Evolutionary conservation across 92 coral and sea anemone genomes (phyloP).

Genomic region (Zoanthus sociatus): DNA sequence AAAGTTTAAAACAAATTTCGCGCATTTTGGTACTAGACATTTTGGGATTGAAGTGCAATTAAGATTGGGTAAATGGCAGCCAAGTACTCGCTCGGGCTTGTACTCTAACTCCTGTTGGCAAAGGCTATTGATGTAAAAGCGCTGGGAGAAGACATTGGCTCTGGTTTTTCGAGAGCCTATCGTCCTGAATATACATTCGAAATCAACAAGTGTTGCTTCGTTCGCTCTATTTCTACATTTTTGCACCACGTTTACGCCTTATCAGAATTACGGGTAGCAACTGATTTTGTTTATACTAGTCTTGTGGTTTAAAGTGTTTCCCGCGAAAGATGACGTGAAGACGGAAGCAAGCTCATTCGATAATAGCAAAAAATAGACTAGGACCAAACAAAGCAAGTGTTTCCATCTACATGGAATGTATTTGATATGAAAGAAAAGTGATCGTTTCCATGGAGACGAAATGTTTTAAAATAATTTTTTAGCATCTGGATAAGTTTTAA

Average conservation of each 20-base stretch:
- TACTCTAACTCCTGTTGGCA: conserved; percentile 12
- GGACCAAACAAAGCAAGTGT: too few relatives aligned
- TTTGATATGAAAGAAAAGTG: too few relatives aligned
- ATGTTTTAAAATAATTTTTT: too few relatives aligned
- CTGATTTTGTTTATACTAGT: too few relatives aligned
- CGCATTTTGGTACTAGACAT: conserved; percentile 19
- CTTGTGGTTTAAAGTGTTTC: too few relatives aligned
- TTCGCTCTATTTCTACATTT: conserved; percentile 19
- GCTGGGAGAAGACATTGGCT: conserved; percentile 1
- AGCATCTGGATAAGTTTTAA: too few relatives aligned
- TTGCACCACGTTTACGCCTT: background rate
- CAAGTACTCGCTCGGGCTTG: background rate
- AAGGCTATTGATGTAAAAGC: conserved; percentile 9
- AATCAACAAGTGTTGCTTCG: conserved; percentile 33
- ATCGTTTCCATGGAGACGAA: too few relatives aligned
- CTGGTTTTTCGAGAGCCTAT: conserved; percentile 8
- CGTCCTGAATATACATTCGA: conserved; percentile 23
- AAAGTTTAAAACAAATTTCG: background rate
- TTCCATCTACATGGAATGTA: too few relatives aligned
- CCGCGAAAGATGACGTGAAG: too few relatives aligned
- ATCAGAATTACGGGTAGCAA: background rate
- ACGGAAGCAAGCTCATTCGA: too few relatives aligned
- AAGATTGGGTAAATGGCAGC: conserved; percentile 9
- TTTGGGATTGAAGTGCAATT: conserved; percentile 10
- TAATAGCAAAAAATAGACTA: too few relatives aligned